Conservation (phyloP, 2,113 vertebrate genomes). For the Aramus guarauna region DNA sequence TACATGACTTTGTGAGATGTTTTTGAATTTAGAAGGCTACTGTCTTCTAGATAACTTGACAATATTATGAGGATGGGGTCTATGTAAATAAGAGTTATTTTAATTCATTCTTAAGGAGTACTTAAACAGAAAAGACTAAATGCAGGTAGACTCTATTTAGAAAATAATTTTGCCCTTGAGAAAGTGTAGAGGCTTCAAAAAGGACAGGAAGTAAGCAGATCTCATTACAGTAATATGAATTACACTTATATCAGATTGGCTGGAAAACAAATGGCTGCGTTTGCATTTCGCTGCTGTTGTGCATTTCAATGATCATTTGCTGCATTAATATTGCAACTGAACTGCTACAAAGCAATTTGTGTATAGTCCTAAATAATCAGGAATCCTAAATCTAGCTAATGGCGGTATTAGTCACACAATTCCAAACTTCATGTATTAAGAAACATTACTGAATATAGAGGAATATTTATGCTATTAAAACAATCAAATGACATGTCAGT, state of each 20-base stretch:
- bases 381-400: constrained; percentile 33
- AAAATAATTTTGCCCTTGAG: constrained; percentile 60
- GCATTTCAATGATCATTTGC: background rate
- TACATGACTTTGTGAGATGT: background rate
- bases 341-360: background rate
- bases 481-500: background rate
- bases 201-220: constrained; percentile 8
- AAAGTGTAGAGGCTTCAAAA: constrained; percentile 31
- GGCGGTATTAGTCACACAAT: constrained; percentile 19
- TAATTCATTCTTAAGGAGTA: background rate
- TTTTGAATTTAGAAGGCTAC: constrained; percentile 16
- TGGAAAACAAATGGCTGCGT: constrained; percentile 37
- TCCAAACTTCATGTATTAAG: constrained; percentile 6
- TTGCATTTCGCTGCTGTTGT: background rate
- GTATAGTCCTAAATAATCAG: constrained; percentile 24
- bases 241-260: constrained; percentile 43
- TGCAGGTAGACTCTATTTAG: background rate
- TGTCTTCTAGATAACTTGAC: background rate
- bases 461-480: constrained; percentile 28
- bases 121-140: background rate
- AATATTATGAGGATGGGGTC: background rate
- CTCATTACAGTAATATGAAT: constrained; percentile 41
- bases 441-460: background rate
- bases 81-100: constrained; percentile 22
- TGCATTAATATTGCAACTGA: background rate